Conservation (phyloP, 1,140 invertebrate genomes). For the Portunus trituberculatus region DNA sequence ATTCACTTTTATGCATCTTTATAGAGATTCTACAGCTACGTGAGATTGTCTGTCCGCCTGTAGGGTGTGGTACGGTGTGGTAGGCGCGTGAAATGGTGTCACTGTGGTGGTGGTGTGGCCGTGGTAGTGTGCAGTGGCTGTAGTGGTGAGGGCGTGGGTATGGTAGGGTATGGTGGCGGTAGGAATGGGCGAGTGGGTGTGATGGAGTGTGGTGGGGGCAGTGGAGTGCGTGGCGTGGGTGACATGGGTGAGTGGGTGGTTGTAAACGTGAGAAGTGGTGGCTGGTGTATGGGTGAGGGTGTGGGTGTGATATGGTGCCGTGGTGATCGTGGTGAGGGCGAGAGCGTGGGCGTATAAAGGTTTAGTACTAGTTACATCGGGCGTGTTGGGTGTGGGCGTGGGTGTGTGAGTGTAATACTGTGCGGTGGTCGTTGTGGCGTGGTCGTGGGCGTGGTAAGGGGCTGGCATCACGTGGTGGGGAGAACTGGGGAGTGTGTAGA, state of each 20-base stretch:
- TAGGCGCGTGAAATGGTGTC: neutral
- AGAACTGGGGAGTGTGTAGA: neutral
- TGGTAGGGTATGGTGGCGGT: neutral
- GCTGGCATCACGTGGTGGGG: neutral
- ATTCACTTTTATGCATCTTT: neutral
- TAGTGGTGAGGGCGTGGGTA: neutral
- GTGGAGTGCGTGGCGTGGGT: neutral
- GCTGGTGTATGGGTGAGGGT: neutral
- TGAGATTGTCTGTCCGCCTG: neutral
- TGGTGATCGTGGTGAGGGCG: neutral
- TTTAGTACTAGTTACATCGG: neutral
- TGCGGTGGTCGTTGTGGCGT: neutral
- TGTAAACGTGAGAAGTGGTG: neutral
- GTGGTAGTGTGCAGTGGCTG: neutral
- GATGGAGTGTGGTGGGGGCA: neutral
- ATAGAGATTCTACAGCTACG: neutral
- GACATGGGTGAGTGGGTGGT: too few relatives aligned
- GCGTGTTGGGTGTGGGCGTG: neutral
- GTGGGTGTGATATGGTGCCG: neutral
- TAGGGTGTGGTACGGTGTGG: neutral
- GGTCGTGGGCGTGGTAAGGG: neutral
- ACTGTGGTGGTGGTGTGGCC: too few relatives aligned
- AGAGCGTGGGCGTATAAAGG: neutral
- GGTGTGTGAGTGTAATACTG: slow-evolving; percentile 2
- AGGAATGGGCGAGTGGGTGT: neutral